Conservation (phyloP, 2,113 vertebrate species). For the Sturnus vulgaris region DNA sequence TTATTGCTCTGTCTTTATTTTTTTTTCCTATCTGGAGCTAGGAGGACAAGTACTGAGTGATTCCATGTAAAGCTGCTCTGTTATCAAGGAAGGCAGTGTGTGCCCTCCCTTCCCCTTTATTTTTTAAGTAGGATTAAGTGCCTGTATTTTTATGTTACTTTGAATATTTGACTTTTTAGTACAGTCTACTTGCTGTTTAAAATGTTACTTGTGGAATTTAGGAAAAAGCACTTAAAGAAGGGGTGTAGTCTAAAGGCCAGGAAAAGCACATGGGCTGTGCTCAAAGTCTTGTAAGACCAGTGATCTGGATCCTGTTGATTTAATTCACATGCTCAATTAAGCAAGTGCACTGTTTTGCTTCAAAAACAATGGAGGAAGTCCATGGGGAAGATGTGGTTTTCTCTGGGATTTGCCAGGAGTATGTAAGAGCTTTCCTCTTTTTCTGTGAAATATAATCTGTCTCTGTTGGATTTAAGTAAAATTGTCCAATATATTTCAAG, state of each 20-base stretch:
- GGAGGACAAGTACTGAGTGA: neutral
- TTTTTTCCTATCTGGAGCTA: neutral
- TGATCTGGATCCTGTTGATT: neutral
- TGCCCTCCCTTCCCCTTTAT: accelerated
- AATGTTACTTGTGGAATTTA: neutral
- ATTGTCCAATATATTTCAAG: neutral
- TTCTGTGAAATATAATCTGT: neutral
- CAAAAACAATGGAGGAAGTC: neutral
- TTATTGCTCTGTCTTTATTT: neutral
- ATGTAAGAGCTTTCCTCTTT: neutral
- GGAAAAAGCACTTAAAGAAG: neutral
- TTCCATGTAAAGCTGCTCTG: neutral
- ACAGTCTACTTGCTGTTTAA: neutral
- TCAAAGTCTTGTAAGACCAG: neutral
- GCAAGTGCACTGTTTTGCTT: neutral
- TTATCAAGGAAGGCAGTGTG: neutral
- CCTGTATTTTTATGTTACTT: neutral
- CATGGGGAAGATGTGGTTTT: neutral
- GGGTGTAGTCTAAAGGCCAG: neutral
- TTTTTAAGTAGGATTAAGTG: neutral
- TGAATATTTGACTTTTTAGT: neutral
- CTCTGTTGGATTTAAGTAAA: neutral
- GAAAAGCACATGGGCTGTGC: neutral
- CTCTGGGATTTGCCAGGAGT: neutral
- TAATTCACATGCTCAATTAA: neutral